Conservation (phyloP, 1,140 invertebrate genomes). For the Diorhabda sublineata region DNA sequence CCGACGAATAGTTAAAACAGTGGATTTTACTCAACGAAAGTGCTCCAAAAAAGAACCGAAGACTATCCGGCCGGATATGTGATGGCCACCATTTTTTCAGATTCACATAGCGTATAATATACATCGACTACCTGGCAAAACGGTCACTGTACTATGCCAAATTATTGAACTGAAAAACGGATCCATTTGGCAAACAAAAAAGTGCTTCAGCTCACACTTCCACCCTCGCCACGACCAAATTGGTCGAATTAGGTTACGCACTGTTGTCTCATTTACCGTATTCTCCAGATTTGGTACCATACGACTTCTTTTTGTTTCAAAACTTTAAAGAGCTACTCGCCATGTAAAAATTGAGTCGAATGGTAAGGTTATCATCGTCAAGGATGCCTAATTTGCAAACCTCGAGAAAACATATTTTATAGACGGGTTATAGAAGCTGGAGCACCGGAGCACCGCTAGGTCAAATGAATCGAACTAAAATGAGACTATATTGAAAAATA, state of each 20-base stretch:
- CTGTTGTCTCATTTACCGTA: neutral
- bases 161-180: neutral
- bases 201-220: neutral
- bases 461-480: neutral
- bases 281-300: neutral
- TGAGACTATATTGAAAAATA: neutral
- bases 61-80: neutral
- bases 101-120: neutral
- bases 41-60: neutral
- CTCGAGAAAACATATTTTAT: neutral
- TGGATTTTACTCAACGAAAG: neutral
- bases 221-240: neutral
- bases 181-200: neutral
- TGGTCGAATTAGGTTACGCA: neutral
- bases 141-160: neutral
- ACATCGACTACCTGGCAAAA: neutral
- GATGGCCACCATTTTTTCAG: neutral
- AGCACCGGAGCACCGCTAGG: neutral
- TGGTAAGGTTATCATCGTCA: neutral
- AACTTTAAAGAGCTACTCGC: neutral
- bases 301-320: neutral
- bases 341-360: neutral
- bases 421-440: neutral
- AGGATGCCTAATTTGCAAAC: neutral
- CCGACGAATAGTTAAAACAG: neutral